Percentiles rank a stretch among this genome's conserved stretches.
Evolutionary conservation across 2,797 vertebrate species (phyloP).

Genomic region (Peromyscus nudipes): DNA sequence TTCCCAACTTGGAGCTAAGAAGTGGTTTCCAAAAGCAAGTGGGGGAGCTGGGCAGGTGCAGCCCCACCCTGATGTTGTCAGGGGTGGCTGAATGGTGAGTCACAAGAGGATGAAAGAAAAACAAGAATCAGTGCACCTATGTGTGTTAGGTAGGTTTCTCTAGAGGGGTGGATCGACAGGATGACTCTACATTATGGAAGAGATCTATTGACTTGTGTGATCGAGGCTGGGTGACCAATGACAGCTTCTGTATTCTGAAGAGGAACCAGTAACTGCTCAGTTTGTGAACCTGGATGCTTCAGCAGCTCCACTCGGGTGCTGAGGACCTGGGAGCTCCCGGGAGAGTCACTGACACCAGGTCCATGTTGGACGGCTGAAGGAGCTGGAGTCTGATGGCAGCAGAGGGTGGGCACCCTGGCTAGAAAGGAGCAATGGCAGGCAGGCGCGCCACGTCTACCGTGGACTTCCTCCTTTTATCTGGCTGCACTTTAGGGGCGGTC

Average conservation of each 20-base stretch:
- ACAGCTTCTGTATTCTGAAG: background rate
- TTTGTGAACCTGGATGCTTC: background rate
- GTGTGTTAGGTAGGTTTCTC: background rate
- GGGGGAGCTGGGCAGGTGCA: background rate
- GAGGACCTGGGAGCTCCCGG: background rate
- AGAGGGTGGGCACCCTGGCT: background rate
- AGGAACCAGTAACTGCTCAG: background rate
- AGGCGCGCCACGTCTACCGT: fast-evolving
- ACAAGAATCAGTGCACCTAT: background rate
- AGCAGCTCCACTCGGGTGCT: background rate
- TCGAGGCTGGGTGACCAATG: background rate
- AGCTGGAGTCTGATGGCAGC: background rate
- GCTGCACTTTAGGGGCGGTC: background rate
- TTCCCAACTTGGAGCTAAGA: background rate
- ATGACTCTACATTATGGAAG: background rate
- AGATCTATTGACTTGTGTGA: background rate
- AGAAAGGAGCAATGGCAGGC: background rate
- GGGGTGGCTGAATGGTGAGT: background rate
- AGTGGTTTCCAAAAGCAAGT: slow-evolving; percentile 5
- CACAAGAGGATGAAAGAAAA: background rate
- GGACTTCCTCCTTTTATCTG: too few species aligned
- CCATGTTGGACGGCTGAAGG: background rate
- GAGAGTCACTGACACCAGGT: background rate
- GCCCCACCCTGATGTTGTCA: background rate
- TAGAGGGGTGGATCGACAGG: background rate